Evolutionary conservation across 1,140 invertebrate species (phyloP), one percentile per base, ranked within the genome.

Genomic region (Zaprionus davidi): DNA sequence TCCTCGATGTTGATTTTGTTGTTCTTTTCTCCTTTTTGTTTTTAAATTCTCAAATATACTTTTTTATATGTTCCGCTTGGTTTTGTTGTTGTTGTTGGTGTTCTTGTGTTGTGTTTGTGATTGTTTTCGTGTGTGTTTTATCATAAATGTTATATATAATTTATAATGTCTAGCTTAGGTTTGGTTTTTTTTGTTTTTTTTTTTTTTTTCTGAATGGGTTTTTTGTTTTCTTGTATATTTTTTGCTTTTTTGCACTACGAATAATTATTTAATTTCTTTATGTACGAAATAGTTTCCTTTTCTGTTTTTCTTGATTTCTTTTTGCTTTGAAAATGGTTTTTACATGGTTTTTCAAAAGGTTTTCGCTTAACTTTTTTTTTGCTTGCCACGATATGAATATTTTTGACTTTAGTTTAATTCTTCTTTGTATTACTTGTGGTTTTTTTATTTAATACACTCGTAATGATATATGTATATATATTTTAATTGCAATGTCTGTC

Each of bases 351-450:
- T 74, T 57, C 72, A 49, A 57, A 60, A 75, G 73, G 77, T 69
- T 65, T 55, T 67, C 60, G 11, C 22, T 51, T 24, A 53, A 24
- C 5, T 69, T 78, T 72, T 83, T 7, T 69, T 83, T 7, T 69
- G 74, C 67, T 81, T 88, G 78, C 79, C 83, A 80, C 83, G 80
- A 87, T 87, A 87, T 87, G 83, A 87, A 87, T 79, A 87, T 9
- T 49, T 71, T 87, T 71, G 59, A 59, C 73, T 82, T 79, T 82
- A 71, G 49, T 76, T 85, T 75, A 69, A 75, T 64, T 49, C 53
- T 71, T 62, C 22, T 28, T 38, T 62, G 44, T 24, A 13, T 41
- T 41, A 46, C 12, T 46, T 62, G 7, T 38, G 62, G 17, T 44
- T 58, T 44, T 44, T 60, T 60, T 59, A n/a, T 24, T 64, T 55